Conservation (phyloP, 2,113 vertebrate genomes). For the Myocastor coypus region DNA sequence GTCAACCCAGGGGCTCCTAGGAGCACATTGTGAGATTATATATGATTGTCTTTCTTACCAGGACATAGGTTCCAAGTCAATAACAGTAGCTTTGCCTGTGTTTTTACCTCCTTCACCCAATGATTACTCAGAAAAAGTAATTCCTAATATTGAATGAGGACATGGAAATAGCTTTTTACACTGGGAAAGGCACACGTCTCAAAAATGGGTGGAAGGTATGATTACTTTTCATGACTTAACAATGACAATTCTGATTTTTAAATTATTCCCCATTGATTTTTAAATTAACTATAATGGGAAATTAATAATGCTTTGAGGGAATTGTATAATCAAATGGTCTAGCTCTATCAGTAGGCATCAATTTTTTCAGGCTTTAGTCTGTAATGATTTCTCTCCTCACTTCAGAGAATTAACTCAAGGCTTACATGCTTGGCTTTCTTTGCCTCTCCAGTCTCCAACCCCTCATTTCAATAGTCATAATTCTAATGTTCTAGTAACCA, state of each 20-base stretch:
- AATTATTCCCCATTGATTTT: not conserved
- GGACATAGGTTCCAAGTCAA: not conserved
- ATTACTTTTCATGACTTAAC: not conserved
- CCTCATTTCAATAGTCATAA: not conserved
- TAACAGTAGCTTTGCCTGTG: not conserved
- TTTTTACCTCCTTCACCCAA: not conserved
- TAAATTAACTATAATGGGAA: not conserved
- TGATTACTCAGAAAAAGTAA: not conserved
- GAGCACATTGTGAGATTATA: not conserved
- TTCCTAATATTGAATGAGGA: constrained; percentile 19
- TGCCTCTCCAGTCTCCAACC: not conserved
- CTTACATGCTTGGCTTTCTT: not conserved
- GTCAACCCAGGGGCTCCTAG: not conserved
- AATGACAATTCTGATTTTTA: not conserved
- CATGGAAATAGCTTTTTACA: not conserved
- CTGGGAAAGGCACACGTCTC: not conserved
- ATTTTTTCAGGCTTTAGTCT: not conserved
- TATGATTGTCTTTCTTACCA: not conserved
- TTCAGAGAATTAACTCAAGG: not conserved
- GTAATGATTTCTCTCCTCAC: not conserved
- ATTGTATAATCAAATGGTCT: not conserved
- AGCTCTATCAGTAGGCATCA: not conserved
- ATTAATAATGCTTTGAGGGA: not conserved
- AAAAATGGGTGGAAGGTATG: not conserved
- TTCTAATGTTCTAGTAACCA: not conserved